Conservation (phyloP, 2,797 vertebrate genomes). For the Sebastes diaconus region DNA sequence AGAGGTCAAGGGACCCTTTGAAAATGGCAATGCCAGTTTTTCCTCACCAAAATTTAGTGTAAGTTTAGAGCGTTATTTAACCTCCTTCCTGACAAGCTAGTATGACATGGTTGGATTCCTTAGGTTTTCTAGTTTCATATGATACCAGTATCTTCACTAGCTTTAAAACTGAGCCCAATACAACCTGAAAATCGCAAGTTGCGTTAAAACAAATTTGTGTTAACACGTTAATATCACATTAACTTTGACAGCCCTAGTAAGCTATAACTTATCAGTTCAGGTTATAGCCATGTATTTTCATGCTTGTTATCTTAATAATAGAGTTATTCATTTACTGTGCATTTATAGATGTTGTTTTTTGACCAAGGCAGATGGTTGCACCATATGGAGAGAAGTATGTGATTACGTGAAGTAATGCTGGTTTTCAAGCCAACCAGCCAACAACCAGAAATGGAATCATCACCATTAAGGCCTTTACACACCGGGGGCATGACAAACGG, state of each 20-base stretch:
- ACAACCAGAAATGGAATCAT: slow-evolving; percentile 29
- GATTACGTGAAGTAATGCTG: slow-evolving; percentile 62
- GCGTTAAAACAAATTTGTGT: too few species aligned
- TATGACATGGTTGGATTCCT: too few species aligned
- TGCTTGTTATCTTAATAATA: slow-evolving; percentile 39
- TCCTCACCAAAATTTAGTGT: too few species aligned
- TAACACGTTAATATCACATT: too few species aligned
- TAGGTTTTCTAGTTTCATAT: too few species aligned
- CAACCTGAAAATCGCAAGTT: too few species aligned
- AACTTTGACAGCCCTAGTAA: not conserved
- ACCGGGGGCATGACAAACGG: too few species aligned
- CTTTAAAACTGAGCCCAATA: too few species aligned
- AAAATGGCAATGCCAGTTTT: accelerated
- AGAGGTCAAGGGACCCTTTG: too few species aligned
- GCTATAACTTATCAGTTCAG: not conserved
- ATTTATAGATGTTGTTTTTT: slow-evolving; percentile 54
- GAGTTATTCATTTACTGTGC: slow-evolving; percentile 36
- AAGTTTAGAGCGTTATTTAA: too few species aligned
- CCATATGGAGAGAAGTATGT: slow-evolving; percentile 81
- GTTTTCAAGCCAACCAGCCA: slow-evolving; percentile 27
- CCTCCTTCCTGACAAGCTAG: too few species aligned
- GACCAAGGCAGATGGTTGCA: slow-evolving; percentile 78
- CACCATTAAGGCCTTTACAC: not conserved
- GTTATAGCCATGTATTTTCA: slow-evolving; percentile 1
- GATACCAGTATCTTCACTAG: too few species aligned